phyloP scores from a whole-genome alignment of 2,888 invertebrate genomes.

The Diaprepes abbreviatus region DNA sequence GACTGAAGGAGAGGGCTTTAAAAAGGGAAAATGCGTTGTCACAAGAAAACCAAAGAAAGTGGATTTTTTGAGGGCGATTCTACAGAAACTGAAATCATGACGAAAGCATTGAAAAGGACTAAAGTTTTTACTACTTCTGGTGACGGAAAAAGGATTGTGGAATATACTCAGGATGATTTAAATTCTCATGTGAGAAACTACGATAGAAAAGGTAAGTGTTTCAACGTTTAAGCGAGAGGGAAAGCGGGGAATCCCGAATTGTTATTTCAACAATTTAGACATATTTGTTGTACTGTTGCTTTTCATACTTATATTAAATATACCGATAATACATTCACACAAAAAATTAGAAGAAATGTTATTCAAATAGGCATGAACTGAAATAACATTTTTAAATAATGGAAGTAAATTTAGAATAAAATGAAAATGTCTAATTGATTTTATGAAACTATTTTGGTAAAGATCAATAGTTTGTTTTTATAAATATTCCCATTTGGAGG shows the following conservation, averaged over 20 bases:
- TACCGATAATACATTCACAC: too few relatives aligned
- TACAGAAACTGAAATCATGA: slow-evolving; percentile 73
- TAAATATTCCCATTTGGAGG: too few relatives aligned
- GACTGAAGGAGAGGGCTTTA: slow-evolving; percentile 12
- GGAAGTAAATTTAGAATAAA: too few relatives aligned
- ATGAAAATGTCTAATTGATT: too few relatives aligned
- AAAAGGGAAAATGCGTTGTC: slow-evolving; percentile 64
- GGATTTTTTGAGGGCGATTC: slow-evolving; percentile 86
- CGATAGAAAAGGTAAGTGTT: slow-evolving; percentile 47
- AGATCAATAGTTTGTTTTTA: too few relatives aligned
- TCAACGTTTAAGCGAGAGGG: neutral
- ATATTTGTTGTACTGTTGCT: too few relatives aligned
- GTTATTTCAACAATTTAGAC: too few relatives aligned
- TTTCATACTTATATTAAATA: too few relatives aligned
- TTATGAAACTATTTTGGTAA: too few relatives aligned
- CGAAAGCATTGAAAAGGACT: slow-evolving; percentile 66
- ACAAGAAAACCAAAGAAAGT: slow-evolving; percentile 77
- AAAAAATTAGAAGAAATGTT: too few relatives aligned
- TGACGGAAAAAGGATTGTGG: slow-evolving; percentile 59
- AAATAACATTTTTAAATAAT: too few relatives aligned
- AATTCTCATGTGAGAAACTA: slow-evolving; percentile 57
- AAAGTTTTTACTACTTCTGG: slow-evolving; percentile 64
- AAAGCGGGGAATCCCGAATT: neutral
- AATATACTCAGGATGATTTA: slow-evolving; percentile 63
- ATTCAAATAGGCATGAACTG: too few relatives aligned